A percentile compares a stretch with the other conserved stretches of the same genome.
These are phyloP conservation scores for Melitaea athalia DNA, from an alignment of 2,888 invertebrate species.

Conservation along the genomic window DNA sequence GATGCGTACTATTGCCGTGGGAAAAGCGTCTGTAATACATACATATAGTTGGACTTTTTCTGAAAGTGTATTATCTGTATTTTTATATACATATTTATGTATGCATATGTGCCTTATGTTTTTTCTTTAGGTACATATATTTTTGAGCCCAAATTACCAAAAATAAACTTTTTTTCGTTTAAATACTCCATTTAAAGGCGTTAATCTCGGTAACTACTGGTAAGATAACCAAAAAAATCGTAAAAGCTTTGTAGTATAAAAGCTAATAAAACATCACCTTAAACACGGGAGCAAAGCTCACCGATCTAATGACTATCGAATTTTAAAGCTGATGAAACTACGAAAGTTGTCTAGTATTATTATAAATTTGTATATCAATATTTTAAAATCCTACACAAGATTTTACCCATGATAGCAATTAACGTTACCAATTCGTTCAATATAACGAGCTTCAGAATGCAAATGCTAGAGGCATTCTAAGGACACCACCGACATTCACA, in stretches of 20 bases:
- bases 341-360: no score
- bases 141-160: no score
- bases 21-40: slow-evolving; percentile 30
- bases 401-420: neutral
- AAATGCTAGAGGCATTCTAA: slow-evolving; percentile 10
- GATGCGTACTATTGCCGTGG: slow-evolving; percentile 36
- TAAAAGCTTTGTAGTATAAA: no score
- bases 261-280: no score
- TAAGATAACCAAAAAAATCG: no score
- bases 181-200: no score
- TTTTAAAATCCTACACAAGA: neutral
- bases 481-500: slow-evolving; percentile 26
- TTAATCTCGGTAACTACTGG: no score
- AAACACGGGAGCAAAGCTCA: no score
- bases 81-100: neutral
- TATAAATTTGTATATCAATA: no score
- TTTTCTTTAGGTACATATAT: neutral
- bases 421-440: neutral
- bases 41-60: slow-evolving; percentile 12
- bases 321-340: no score
- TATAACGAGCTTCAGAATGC: neutral
- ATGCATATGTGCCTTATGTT: neutral
- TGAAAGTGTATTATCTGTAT: neutral
- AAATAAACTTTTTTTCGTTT: no score
- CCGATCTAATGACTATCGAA: no score